Percentiles rank a stretch among this genome's conserved stretches.
phyloP scores from a whole-genome alignment of 2,888 invertebrate genomes.

The Terebella lapidaria region DNA sequence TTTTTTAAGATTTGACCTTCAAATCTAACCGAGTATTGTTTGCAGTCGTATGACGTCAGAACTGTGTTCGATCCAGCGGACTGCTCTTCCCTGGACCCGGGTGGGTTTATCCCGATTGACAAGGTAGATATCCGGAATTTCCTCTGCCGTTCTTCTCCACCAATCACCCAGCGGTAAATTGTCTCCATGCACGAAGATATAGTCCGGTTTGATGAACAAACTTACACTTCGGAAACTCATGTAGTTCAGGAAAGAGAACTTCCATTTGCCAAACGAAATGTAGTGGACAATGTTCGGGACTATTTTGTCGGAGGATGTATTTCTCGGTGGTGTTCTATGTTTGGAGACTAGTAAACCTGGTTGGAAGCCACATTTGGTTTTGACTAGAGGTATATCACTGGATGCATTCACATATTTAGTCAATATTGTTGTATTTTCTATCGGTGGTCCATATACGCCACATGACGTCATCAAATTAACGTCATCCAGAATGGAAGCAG shows the following conservation, averaged over 20 bases:
- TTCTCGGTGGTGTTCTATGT: too few relatives aligned
- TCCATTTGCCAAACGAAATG: neutral
- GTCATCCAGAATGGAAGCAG: too few relatives aligned
- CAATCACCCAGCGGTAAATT: neutral
- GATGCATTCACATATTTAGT: too few relatives aligned
- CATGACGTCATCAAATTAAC: too few relatives aligned
- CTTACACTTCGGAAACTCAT: neutral
- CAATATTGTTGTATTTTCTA: too few relatives aligned
- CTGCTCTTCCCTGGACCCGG: neutral
- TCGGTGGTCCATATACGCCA: too few relatives aligned
- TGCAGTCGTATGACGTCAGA: neutral
- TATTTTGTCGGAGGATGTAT: too few relatives aligned
- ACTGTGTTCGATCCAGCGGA: neutral
- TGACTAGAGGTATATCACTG: too few relatives aligned
- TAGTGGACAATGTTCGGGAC: neutral
- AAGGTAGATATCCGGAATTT: neutral
- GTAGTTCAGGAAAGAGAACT: slow-evolving; percentile 2
- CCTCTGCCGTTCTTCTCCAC: neutral
- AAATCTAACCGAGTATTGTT: neutral
- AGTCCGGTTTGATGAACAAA: neutral
- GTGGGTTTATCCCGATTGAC: neutral
- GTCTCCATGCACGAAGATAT: neutral
- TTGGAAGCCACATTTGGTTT: too few relatives aligned
- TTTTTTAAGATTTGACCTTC: too few relatives aligned
- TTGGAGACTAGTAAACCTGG: too few relatives aligned